Conservation (phyloP, 2,113 vertebrate species). For the Bambusicola thoracicus region DNA sequence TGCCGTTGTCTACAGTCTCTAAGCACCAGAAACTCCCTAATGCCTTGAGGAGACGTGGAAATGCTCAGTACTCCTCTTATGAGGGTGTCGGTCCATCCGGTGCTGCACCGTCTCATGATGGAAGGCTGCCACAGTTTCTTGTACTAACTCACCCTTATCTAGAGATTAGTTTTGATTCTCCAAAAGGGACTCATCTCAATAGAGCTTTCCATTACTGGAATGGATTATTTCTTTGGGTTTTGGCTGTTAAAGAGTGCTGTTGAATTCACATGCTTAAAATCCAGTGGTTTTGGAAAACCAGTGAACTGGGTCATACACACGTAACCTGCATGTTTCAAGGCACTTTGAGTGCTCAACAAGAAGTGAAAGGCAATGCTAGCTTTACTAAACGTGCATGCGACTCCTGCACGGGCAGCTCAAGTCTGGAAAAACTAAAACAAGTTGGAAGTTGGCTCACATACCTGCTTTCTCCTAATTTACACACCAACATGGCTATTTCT, state of each 20-base stretch:
- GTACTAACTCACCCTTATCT: background rate
- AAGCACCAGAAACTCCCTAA: background rate
- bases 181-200: background rate
- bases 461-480: conserved; percentile 64
- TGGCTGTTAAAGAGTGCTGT: background rate
- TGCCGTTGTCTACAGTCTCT: background rate
- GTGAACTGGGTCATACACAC: background rate
- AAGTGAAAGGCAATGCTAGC: background rate
- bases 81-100: background rate
- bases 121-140: background rate
- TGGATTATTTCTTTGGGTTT: background rate
- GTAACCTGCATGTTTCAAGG: background rate
- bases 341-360: background rate
- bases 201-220: background rate
- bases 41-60: background rate
- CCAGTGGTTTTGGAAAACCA: background rate
- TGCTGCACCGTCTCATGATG: background rate
- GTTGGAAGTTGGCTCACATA: background rate
- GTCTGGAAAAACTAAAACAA: background rate
- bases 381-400: background rate
- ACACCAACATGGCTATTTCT: conserved; percentile 66
- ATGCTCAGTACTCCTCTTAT: background rate
- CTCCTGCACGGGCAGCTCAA: background rate
- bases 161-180: background rate
- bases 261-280: background rate